Evolutionary conservation across 2,797 vertebrate species (phyloP).

Genomic region (Cryptoblepharus egeriae): DNA sequence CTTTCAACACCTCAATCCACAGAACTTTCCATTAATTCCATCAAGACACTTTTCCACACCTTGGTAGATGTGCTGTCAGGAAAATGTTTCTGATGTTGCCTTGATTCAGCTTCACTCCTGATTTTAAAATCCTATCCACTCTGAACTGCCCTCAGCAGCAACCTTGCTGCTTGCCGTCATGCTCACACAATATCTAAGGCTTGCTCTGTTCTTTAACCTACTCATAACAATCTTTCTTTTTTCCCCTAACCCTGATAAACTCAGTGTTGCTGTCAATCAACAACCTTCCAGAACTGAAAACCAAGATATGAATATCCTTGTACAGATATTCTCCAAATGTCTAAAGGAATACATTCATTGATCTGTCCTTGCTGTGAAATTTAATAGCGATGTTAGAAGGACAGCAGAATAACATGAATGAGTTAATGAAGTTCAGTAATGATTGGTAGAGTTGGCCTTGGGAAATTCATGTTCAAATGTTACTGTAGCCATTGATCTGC

Average conservation of each 20-base stretch:
- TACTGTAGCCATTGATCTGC: neutral
- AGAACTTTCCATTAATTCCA: neutral
- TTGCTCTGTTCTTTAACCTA: neutral
- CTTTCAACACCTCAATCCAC: neutral
- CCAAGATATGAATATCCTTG: neutral
- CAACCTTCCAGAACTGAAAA: neutral
- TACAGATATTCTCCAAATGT: neutral
- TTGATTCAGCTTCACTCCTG: neutral
- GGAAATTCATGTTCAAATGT: neutral
- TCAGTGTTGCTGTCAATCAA: neutral
- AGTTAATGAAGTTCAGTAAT: neutral
- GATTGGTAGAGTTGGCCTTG: neutral
- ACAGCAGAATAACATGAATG: neutral
- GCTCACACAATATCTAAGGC: neutral
- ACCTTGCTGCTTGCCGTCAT: neutral
- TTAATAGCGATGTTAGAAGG: neutral
- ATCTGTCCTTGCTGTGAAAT: neutral
- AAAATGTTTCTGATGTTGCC: neutral
- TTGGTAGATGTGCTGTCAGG: neutral
- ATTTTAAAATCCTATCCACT: constrained; percentile 9
- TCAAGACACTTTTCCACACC: neutral
- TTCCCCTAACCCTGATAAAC: neutral
- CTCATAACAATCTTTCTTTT: neutral
- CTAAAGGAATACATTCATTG: neutral
- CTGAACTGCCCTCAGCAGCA: neutral